Base-by-base conservation (phyloP, 2,888 invertebrate species). In the Drosophila colorata region DNA sequence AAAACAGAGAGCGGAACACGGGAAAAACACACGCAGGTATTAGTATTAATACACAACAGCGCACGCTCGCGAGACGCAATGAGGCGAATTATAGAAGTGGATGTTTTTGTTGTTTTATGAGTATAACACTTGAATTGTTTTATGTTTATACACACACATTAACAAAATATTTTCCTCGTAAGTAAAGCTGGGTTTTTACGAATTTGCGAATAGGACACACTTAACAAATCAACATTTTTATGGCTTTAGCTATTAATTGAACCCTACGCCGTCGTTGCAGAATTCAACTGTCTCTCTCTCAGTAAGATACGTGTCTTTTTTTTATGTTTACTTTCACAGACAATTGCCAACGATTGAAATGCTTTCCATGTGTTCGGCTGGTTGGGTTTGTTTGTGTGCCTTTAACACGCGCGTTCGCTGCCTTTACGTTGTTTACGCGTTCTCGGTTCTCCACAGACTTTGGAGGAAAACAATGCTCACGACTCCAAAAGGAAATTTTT, bases 401-500 rank as follows among this genome's bases (percentile, higher is more conserved):
- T 33, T 48, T 60, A 0, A 28, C 38, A 37, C 35, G 41, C 20
- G 23, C 20, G 16, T 16, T 31, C 8, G 14, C n/a, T 33, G 5
- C 20, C 14, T 4, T n/a, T 20, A 23, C 9, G n/a, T 44, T 86
- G 79, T 73, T 76, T 67, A 68, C 76, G 69, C 78, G 64, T 81
- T 83, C 83, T 78, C 87, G 80, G 78, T 84, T 89, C 78, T 78
- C 78, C 55, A 86, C 80, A 75, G 76, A 87, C 88, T 89, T 89
- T 85, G 77, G 68, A 74, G 41, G 48, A 59, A 80, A 69, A 51
- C 23, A 43, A 55, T 60, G 64, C 63, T 68, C 59, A 58, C 63
- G 46, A 65, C 61, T 63, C 56, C 58, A 60, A 53, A 41, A 23
- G 38, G 28, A 52, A 61, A 35, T 35, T 40, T 40, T 20, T 44